A percentile compares a stretch with the other conserved stretches of the same genome.
Evolutionary conservation across 2,113 vertebrate species (phyloP).

Genomic region (Syngnathus scovelli): DNA sequence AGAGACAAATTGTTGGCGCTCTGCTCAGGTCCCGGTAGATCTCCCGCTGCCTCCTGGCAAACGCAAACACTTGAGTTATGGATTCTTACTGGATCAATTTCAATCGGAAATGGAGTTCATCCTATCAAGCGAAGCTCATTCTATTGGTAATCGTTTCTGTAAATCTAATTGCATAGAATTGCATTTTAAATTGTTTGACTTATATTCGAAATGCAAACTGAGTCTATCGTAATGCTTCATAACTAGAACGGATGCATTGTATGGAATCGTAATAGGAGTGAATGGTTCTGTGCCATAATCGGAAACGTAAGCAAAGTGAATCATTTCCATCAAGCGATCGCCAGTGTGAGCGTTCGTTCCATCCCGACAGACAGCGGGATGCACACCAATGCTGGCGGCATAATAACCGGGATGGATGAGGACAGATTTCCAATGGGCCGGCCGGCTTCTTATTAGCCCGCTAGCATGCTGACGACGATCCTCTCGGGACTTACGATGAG

Average conservation of each 20-base stretch:
- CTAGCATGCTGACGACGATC: constrained; percentile 44
- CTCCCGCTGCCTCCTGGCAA: constrained; percentile 74
- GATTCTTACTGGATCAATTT: not conserved
- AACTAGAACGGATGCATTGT: not conserved
- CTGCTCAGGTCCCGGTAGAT: constrained; percentile 77
- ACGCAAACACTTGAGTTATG: not conserved
- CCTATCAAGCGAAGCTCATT: too few relatives aligned
- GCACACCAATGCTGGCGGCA: constrained; percentile 49
- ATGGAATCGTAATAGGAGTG: not conserved
- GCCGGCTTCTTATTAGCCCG: constrained; percentile 24
- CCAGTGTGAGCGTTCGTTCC: not conserved
- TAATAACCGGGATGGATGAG: constrained; percentile 43
- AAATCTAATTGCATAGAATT: too few relatives aligned
- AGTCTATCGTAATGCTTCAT: too few relatives aligned
- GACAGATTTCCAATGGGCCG: constrained; percentile 55
- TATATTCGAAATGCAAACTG: too few relatives aligned
- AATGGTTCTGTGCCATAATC: not conserved
- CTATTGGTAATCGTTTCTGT: too few relatives aligned
- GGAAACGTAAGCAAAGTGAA: not conserved
- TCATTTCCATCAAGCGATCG: not conserved
- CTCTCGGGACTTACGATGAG: constrained; percentile 35
- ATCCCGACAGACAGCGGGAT: constrained; percentile 10
- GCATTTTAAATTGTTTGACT: too few relatives aligned
- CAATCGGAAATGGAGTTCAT: too few relatives aligned
- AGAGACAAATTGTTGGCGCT: constrained; percentile 72